Evolutionary conservation across 2,888 invertebrate genomes (phyloP).

Genomic region (Amiota minor): DNA sequence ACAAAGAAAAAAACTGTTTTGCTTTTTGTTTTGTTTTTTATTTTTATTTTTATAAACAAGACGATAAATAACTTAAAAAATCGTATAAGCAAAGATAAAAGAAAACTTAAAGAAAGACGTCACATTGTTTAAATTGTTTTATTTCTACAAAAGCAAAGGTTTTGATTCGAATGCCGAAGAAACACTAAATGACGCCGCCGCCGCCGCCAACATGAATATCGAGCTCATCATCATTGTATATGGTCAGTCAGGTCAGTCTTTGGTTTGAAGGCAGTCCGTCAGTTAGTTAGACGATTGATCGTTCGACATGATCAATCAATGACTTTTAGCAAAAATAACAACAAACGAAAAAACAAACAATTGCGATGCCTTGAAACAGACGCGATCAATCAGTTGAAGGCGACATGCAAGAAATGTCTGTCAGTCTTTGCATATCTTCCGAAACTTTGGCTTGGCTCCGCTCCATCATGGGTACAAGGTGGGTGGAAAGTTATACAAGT

Average conservation of each 20-base stretch:
- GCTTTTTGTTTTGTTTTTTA: no score
- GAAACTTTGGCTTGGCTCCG: no score
- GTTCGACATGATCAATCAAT: constrained; percentile 21
- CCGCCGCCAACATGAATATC: constrained; percentile 14
- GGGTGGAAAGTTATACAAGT: no score
- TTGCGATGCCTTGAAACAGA: constrained; percentile 12
- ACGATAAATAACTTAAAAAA: constrained; percentile 8
- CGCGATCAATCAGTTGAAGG: constrained; percentile 5
- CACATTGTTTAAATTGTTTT: constrained; percentile 61
- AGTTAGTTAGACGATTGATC: constrained; percentile 2
- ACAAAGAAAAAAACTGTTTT: not conserved
- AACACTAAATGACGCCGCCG: constrained; percentile 9
- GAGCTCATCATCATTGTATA: not conserved
- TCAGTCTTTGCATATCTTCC: constrained; percentile 12
- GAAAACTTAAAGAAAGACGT: constrained; percentile 67
- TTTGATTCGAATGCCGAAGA: constrained; percentile 12
- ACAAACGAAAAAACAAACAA: not conserved
- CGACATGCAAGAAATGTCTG: not conserved
- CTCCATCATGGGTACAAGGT: no score
- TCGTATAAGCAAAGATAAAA: constrained; percentile 4
- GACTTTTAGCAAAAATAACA: constrained; percentile 6
- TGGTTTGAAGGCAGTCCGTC: no score
- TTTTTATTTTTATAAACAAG: not conserved
- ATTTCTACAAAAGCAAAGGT: constrained; percentile 53
- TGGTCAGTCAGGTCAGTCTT: not conserved